Evolutionary conservation across 2,888 invertebrate genomes (phyloP), one percentile per base, ranked within the genome.

Genomic region (Nomada fabriciana): DNA sequence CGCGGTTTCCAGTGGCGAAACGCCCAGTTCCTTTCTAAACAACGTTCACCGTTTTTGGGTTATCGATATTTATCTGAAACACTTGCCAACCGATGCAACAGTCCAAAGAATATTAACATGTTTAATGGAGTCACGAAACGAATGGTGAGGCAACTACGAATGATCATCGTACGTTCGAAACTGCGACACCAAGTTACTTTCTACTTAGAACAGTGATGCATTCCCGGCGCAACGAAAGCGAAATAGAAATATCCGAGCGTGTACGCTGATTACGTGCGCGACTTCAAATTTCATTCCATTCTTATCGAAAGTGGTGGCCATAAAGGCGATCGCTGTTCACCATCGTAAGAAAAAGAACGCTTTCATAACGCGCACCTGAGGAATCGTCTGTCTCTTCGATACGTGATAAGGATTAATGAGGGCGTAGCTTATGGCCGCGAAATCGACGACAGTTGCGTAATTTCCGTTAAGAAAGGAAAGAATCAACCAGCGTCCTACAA

Each of bases 381-480:
- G 47, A 47, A 67, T 57, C 29, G 36, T 29, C 18, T 43, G 20
- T n/a, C 47, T 43, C 65, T 59, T n/a, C 60, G 47, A 47, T 75
- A 76, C 82, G 82, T 69, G 82, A 76, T 60, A 55, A 50, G 64
- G 76, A 68, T 76, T 50, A 65, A 76, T 25, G 68, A 76, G 42
- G n/a, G n/a, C 52, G 9, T 47, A 20, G 7, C 36, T 25, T 18
- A 10, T 23, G 53, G 47, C 20, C 50, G 11, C 23, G 10, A 25
- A 20, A 10, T 42, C 2, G 7, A 0, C 13, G 25, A 47, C 20
- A 59, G 10, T 80, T 79, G 53, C 43, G 29, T 43, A 70, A 59
- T 13, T 4, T 47, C 23, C 47, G 18, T 13, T 13, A 0, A 50
- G 43, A 36, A 25, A 63, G 15, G 5, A 5, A 43, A n/a, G 11